Percentiles rank a stretch among this genome's conserved stretches.
Evolutionary conservation across 2,888 invertebrate genomes (phyloP).

Genomic region (Sarcophaga carnaria): DNA sequence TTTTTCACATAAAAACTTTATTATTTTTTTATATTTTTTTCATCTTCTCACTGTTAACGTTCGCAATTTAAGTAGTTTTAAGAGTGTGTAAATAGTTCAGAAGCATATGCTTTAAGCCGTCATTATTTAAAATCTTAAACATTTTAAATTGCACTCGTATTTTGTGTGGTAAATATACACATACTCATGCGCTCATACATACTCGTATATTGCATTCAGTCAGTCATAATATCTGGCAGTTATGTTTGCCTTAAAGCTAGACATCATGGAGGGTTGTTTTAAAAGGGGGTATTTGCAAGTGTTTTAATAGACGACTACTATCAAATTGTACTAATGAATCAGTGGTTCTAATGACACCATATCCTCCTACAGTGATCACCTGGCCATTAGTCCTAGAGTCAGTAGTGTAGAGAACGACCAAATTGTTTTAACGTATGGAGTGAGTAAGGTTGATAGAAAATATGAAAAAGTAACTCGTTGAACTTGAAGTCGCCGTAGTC

Average conservation of each 20-base stretch:
- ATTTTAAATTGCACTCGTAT: slow-evolving; percentile 37
- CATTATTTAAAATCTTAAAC: slow-evolving; percentile 57
- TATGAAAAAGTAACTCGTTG: too few relatives aligned
- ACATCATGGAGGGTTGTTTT: background rate
- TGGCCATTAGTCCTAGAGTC: too few relatives aligned
- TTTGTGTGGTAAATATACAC: background rate
- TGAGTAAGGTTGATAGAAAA: too few relatives aligned
- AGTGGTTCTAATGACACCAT: too few relatives aligned
- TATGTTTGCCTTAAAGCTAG: slow-evolving; percentile 2
- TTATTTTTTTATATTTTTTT: background rate
- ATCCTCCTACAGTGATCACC: too few relatives aligned
- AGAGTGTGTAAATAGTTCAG: slow-evolving; percentile 58
- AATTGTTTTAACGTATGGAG: too few relatives aligned
- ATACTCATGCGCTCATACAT: background rate
- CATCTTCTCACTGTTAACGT: background rate
- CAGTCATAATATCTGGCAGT: background rate
- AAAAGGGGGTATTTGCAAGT: background rate
- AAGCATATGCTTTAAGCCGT: slow-evolving; percentile 54
- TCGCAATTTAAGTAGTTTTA: slow-evolving; percentile 11
- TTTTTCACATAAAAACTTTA: background rate
- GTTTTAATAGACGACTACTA: too few relatives aligned
- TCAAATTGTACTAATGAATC: too few relatives aligned
- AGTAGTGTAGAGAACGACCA: too few relatives aligned
- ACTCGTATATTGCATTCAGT: background rate
- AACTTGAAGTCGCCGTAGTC: too few relatives aligned